Percentiles rank a stretch among this genome's conserved stretches.
Conservation (phyloP, 2,888 invertebrate species). For the Tridacna crocea region DNA sequence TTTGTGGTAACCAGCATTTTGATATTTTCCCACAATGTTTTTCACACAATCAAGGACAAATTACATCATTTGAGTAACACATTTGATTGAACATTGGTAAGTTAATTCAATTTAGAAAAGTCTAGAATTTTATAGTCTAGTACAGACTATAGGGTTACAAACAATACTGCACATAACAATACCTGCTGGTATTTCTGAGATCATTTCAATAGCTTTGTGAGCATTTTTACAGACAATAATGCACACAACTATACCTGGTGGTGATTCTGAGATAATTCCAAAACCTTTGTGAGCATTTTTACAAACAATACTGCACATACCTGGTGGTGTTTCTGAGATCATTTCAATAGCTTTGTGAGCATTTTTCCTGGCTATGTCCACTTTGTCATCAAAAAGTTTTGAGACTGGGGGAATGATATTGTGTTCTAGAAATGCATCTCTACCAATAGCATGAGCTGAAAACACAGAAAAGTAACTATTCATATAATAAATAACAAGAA, state of each 20-base stretch:
- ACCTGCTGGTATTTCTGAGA: slow-evolving; percentile 81
- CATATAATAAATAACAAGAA: not conserved
- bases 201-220: slow-evolving; percentile 83
- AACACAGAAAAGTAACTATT: not conserved
- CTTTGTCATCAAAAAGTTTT: slow-evolving; percentile 82
- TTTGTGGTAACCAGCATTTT: no score
- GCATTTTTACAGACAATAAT: slow-evolving; percentile 83
- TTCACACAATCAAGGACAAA: no score
- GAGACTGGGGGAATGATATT: slow-evolving; percentile 81
- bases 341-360: slow-evolving; percentile 83
- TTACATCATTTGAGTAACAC: no score
- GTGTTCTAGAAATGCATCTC: slow-evolving; percentile 81
- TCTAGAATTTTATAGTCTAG: no score
- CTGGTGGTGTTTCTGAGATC: slow-evolving; percentile 83
- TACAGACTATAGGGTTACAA: no score
- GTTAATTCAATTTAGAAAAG: no score
- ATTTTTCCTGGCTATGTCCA: slow-evolving; percentile 82
- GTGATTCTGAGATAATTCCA: slow-evolving; percentile 83
- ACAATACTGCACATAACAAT: slow-evolving; percentile 64
- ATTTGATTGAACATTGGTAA: no score
- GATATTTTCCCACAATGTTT: no score
- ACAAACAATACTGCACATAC: slow-evolving; percentile 63
- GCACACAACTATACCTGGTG: no score
- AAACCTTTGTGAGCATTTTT: slow-evolving; percentile 83
- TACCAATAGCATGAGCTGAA: slow-evolving; percentile 83